Evolutionary conservation across 2,113 vertebrate species (phyloP).

Genomic region (Sitta europaea): DNA sequence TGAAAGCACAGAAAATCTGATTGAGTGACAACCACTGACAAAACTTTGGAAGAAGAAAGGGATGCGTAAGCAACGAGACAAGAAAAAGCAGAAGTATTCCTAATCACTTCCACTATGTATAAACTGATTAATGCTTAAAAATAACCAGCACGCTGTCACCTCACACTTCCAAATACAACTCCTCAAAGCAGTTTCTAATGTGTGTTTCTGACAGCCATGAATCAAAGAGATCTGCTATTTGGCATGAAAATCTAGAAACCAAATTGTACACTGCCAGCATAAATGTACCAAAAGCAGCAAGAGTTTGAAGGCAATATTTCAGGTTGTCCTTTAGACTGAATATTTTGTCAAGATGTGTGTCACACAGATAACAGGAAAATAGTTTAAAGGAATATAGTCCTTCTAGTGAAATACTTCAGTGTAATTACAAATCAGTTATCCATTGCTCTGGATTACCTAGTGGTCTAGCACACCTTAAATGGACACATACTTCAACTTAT

Average conservation of each 20-base stretch:
- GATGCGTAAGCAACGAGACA: neutral
- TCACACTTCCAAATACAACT: neutral
- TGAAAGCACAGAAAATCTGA: neutral
- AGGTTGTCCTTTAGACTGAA: neutral
- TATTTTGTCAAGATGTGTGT: constrained; percentile 18
- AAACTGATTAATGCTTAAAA: constrained; percentile 24
- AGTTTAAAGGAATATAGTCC: neutral
- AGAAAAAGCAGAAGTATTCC: neutral
- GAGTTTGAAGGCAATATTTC: constrained; percentile 6
- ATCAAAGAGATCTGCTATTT: constrained; percentile 38
- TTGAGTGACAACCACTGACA: constrained; percentile 34
- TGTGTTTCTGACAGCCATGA: constrained; percentile 18
- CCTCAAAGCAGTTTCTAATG: neutral
- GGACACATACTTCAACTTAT: neutral
- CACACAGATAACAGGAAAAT: neutral
- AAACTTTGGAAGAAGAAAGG: constrained; percentile 5
- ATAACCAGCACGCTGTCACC: constrained; percentile 28
- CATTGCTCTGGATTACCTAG: neutral
- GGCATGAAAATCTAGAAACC: constrained; percentile 32
- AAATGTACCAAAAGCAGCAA: neutral
- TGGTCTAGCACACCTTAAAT: neutral
- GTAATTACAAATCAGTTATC: neutral
- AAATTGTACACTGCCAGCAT: constrained; percentile 35
- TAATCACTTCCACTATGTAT: constrained; percentile 26
- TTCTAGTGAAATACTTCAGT: neutral